Evolutionary conservation across 2,888 invertebrate genomes (phyloP).

Genomic region (Trileptium ribeirensis): DNA sequence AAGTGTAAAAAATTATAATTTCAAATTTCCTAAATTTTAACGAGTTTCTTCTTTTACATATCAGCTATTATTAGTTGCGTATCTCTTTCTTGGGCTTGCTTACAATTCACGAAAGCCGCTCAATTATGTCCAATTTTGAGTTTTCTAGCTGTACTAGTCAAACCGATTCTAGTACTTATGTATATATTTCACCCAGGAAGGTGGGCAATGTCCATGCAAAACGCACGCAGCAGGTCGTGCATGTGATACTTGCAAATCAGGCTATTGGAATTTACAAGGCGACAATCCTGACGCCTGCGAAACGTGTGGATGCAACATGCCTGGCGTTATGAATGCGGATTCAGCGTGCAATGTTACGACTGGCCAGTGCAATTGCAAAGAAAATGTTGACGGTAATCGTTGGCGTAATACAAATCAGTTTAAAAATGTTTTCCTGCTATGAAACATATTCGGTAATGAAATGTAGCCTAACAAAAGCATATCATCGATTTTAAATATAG

Average conservation of each 20-base stretch:
- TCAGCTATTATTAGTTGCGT: background rate
- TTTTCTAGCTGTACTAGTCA: too few relatives aligned
- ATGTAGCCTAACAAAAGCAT: too few relatives aligned
- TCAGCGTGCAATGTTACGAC: slow-evolving; percentile 68
- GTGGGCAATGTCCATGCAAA: slow-evolving; percentile 16
- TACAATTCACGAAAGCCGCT: too few relatives aligned
- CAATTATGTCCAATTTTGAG: too few relatives aligned
- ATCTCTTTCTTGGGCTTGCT: background rate
- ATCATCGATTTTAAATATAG: too few relatives aligned
- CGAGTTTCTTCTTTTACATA: too few relatives aligned
- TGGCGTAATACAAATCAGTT: too few relatives aligned
- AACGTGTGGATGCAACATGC: slow-evolving; percentile 67
- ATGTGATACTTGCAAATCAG: background rate
- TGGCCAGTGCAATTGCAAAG: slow-evolving; percentile 53
- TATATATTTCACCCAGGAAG: background rate
- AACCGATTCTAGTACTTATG: background rate
- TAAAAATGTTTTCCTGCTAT: too few relatives aligned
- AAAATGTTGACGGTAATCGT: slow-evolving; percentile 51
- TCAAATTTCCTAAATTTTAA: too few relatives aligned
- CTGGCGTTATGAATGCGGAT: slow-evolving; percentile 58
- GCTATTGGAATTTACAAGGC: background rate
- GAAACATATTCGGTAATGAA: too few relatives aligned
- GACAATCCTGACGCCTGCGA: slow-evolving; percentile 1
- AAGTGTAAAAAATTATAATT: too few relatives aligned
- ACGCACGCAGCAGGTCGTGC: background rate